phyloP scores from a whole-genome alignment of 2,113 vertebrate species.

The Scolopax mira region DNA sequence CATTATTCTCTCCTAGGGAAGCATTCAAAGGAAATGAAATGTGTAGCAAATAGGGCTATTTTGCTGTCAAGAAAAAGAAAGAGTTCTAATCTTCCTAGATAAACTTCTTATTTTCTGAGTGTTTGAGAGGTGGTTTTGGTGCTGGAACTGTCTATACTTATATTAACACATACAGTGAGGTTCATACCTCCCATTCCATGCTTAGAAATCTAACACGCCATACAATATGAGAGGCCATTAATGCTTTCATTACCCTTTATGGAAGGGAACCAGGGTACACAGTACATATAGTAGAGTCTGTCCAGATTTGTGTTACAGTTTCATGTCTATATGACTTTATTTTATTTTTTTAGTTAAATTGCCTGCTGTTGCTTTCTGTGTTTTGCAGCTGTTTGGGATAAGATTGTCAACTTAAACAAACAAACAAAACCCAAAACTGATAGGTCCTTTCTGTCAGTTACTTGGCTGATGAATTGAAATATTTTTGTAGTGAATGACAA shows the following conservation, averaged over 20 bases:
- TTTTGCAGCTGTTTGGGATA: neutral
- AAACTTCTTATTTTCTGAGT: neutral
- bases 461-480: neutral
- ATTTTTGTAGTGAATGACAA: neutral
- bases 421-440: too few relatives aligned
- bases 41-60: neutral
- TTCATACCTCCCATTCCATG: neutral
- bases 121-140: neutral
- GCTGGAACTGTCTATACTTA: neutral
- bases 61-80: neutral
- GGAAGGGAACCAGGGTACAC: neutral
- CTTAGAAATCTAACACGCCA: neutral
- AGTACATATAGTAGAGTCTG: neutral
- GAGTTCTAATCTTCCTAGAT: neutral
- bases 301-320: neutral
- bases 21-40: neutral
- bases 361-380: neutral
- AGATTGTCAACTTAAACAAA: neutral
- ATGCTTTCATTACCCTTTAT: neutral
- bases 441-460: neutral
- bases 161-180: neutral
- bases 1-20: neutral
- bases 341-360: neutral
- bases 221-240: neutral
- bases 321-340: neutral